These are phyloP conservation scores for Chinchilla lanigera DNA, from an alignment of 2,113 vertebrate species.

Conservation along the genomic window DNA sequence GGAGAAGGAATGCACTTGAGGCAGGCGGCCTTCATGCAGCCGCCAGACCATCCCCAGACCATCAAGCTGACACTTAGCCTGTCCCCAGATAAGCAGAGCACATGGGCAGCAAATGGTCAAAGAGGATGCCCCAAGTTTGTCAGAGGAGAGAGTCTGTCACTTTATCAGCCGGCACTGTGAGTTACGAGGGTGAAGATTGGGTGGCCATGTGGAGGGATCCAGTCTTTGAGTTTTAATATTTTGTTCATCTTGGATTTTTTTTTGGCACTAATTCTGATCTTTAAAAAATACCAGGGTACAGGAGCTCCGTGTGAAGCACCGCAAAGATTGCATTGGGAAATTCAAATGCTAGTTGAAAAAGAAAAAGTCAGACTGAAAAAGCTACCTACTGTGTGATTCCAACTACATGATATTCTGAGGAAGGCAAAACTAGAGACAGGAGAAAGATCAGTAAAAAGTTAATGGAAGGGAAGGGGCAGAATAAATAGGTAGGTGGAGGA, in stretches of 20 bases:
- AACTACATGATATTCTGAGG: neutral
- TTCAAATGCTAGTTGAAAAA: neutral
- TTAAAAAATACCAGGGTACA: neutral
- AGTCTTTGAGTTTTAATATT: neutral
- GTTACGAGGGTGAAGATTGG: neutral
- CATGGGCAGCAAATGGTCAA: neutral
- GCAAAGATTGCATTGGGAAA: neutral
- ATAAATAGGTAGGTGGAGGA: neutral
- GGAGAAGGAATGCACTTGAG: slow-evolving; percentile 18
- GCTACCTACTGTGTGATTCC: neutral
- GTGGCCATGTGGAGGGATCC: no score
- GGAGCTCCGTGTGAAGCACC: neutral
- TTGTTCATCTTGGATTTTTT: neutral
- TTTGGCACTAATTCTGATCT: neutral
- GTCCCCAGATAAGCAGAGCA: neutral
- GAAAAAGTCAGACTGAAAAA: neutral
- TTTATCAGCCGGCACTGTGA: neutral
- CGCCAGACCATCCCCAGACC: neutral
- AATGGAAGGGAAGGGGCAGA: accelerated
- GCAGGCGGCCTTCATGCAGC: neutral
- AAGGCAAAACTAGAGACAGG: neutral
- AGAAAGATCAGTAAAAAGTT: neutral
- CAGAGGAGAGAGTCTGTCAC: neutral
- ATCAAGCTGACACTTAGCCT: neutral
- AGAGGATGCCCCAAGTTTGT: neutral